Percentiles rank a stretch among this genome's conserved stretches.
Conservation (phyloP, 2,113 vertebrate genomes). For the Notiomystis cincta region DNA sequence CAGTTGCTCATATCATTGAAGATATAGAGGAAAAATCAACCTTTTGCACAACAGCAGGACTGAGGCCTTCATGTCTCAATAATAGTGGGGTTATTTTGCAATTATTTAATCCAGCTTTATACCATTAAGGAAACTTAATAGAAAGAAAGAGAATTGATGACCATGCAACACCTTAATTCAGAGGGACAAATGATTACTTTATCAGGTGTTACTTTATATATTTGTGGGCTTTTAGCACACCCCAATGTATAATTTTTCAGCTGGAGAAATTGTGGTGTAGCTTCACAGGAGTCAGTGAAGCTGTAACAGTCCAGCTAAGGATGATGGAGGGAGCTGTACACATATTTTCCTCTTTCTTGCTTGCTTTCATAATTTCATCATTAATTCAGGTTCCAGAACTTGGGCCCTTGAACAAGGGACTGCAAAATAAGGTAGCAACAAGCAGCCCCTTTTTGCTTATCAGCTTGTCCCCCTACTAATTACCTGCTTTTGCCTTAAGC, state of each 20-base stretch:
- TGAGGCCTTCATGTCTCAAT: rapidly evolving
- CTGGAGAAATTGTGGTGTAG: not conserved
- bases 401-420: not conserved
- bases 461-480: not conserved
- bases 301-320: not conserved
- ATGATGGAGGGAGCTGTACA: not conserved
- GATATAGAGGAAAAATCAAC: not conserved
- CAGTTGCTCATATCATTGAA: not conserved
- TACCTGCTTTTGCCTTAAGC: not conserved
- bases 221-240: not conserved
- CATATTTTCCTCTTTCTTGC: not conserved
- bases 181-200: not conserved
- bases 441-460: not conserved
- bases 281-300: not conserved
- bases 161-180: not conserved
- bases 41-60: not conserved
- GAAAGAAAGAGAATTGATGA: not conserved
- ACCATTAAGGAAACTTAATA: not conserved
- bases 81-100: not conserved
- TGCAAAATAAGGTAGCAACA: not conserved
- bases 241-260: not conserved
- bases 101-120: not conserved
- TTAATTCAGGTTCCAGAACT: not conserved
- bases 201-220: not conserved
- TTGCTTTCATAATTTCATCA: not conserved